Base-by-base conservation (phyloP, 2,797 vertebrate species). In the Gastrophryne carolinensis region DNA sequence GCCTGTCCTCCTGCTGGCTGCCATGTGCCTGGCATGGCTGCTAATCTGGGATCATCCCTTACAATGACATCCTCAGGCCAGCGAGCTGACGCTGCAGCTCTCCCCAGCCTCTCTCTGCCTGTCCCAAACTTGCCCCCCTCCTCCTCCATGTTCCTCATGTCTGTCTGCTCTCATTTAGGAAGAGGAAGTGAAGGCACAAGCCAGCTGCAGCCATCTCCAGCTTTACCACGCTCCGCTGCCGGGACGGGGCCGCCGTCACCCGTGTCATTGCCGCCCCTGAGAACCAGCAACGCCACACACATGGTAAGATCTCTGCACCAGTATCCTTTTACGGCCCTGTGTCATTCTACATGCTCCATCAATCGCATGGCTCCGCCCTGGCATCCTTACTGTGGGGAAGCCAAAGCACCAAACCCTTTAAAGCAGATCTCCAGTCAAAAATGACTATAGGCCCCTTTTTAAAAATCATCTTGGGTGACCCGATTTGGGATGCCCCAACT, bases 241-340 rank as follows among this genome's bases (percentile, higher is more conserved):
- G 90, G 90, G 72, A 91, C 89, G 62, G 91, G 91, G 44, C 88
- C 89, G 66, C 85, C 90, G 53, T 93, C 93, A 52, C 93, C 93
- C 52, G 85, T 93, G 81, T 89, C 89, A 82, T 80, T 94, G 87
- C 93, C 93, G 63, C 94, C 93, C 66, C 91, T 94, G 82, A 91
- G 92, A 88, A 88, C 90, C 87, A 91, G 89, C 90, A 84, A 85
- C 30, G 71, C 82, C 21, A 82, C 89, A 12, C 91, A 91, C 81
- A 91, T 89, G 93, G 94, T 94, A 90, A 76, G 72, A 35, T 21
- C 21, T 13, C 44, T 10, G 5, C n/a, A n/a, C n/a, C n/a, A n/a
- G n/a, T n/a, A n/a, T n/a, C n/a, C n/a, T n/a, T n/a, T n/a, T n/a
- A n/a, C n/a, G n/a, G n/a, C n/a, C n/a, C n/a, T n/a, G n/a, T n/a